Percentiles rank a stretch among this genome's conserved stretches.
These are phyloP conservation scores for Anarsia innoxiella DNA, from an alignment of 2,888 invertebrate genomes.

Conservation along the genomic window DNA sequence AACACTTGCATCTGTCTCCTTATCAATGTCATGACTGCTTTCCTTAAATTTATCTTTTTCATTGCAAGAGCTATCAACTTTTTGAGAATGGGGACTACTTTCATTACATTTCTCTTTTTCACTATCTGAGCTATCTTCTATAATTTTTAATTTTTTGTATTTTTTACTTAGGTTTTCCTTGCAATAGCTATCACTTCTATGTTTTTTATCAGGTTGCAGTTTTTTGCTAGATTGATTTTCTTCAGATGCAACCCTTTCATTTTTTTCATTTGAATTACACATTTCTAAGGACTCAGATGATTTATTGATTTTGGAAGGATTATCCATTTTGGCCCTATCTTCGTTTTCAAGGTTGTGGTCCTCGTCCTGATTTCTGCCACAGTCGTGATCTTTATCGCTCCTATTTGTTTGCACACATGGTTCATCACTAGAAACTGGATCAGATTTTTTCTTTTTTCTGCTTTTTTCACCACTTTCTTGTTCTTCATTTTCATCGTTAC, in stretches of 20 bases:
- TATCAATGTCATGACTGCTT: too few relatives aligned
- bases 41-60: not conserved
- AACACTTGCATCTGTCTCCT: slow-evolving; percentile 17
- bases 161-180: not conserved
- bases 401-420: too few relatives aligned
- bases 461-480: not conserved
- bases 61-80: not conserved
- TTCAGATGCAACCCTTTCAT: not conserved
- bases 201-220: not conserved
- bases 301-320: too few relatives aligned
- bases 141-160: not conserved
- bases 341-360: too few relatives aligned
- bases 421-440: too few relatives aligned
- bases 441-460: not conserved
- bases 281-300: too few relatives aligned
- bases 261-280: too few relatives aligned
- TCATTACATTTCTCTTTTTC: not conserved
- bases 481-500: not conserved
- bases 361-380: too few relatives aligned
- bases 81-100: too few relatives aligned
- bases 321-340: too few relatives aligned
- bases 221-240: not conserved
- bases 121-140: not conserved
- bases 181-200: not conserved
- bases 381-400: too few relatives aligned